Evolutionary conservation across 1,140 invertebrate species (phyloP), one percentile per base, ranked within the genome.

Genomic region (Bilobella aurantiaca): DNA sequence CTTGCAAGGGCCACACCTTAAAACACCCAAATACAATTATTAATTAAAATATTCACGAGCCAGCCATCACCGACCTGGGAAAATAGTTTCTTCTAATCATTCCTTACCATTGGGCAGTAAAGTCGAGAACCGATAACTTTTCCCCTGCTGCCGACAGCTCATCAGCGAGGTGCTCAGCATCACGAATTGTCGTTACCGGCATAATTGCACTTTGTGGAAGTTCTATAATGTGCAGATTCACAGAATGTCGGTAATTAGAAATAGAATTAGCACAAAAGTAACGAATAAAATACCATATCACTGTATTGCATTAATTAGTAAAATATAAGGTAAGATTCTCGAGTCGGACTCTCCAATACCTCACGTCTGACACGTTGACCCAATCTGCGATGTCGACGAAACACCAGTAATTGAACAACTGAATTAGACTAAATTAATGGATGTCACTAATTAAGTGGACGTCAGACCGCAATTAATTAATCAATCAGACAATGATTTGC

Each of bases 1-100:
- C 28, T 59, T 5, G 23, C 58, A 59, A 27, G 58, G 58, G 16
- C 58, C 58, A 59, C 58, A 59, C 58, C 58, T 59, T 28, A 59
- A 53, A 42, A 42, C 18, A 18, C 34, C 34, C 8, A 42, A 12
- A 8, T 18, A 42, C 8, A 42, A 12, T 42, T 12, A 53, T 53
- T 53, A 8, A 16, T 12, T 53, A 23, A 53, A 18, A 5, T 14
- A 23, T 53, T 53, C 18, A 42, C 8, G 34, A 18, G 8, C 8
- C 18, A 53, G 8, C n/a, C 37, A 42, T 42, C 37, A 42, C 8
- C 8, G 37, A 12, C 37, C 8, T 8, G n/a, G n/a, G 8, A n/a
- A 42, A n/a, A 42, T 42, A 42, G 8, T 42, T n/a, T 8, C 8
- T 42, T 42, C 37, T 42, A 53, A 5, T 12, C 21, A 23, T 8